A percentile compares a stretch with the other conserved stretches of the same genome.
phyloP scores from a whole-genome alignment of 37 sponge, comb jelly and placozoan genomes.

The Ianthella basta region DNA sequence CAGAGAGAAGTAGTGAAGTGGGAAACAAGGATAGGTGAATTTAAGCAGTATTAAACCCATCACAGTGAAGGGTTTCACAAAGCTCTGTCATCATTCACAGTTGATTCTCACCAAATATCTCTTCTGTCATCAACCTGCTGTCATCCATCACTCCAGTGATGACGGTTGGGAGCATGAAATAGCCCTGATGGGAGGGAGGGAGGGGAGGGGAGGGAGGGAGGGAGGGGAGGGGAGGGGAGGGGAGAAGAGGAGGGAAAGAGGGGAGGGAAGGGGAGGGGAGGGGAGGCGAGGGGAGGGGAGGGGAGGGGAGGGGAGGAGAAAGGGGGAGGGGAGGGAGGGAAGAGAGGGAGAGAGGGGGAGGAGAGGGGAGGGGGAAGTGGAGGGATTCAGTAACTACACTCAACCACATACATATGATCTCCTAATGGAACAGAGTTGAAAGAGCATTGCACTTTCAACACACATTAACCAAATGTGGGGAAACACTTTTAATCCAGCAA shows the following conservation, averaged over 20 bases:
- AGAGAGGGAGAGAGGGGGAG: conserved; percentile 4
- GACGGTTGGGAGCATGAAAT: conserved; percentile 88
- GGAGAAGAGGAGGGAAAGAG: not conserved
- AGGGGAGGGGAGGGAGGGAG: not conserved
- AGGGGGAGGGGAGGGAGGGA: not conserved
- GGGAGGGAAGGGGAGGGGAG: not conserved
- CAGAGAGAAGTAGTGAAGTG: conserved; percentile 9
- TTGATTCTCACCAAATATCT: conserved; percentile 76
- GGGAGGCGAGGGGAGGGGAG: not conserved
- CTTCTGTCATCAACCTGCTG: conserved; percentile 84
- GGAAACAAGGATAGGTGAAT: not conserved
- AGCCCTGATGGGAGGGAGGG: conserved; percentile 58
- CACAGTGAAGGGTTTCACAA: not conserved
- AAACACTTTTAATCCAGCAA: no score
- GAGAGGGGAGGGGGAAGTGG: not conserved
- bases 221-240: not conserved
- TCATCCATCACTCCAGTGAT: conserved; percentile 79
- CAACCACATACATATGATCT: no score
- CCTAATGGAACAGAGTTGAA: not conserved
- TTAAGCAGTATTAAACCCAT: not conserved
- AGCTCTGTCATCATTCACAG: not conserved
- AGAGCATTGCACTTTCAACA: not conserved
- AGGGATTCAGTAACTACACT: not conserved
- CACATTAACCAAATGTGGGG: no score
- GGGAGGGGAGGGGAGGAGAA: not conserved